These are phyloP conservation scores for Leptoteleia sp. DNA, from an alignment of 1,140 invertebrate species.

Conservation along the genomic window DNA sequence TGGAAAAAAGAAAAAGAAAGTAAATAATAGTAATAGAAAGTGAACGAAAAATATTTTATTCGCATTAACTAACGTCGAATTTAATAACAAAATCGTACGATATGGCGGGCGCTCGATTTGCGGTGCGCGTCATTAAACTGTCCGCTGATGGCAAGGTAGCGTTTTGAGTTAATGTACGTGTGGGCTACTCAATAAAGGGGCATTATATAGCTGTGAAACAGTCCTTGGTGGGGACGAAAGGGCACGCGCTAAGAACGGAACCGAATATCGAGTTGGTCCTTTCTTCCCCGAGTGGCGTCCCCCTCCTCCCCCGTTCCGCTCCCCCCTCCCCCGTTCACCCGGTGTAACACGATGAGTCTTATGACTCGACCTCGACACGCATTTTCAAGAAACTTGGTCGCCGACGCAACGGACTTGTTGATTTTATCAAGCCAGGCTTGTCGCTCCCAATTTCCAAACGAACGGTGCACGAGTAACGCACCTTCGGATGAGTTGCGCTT, in stretches of 20 bases:
- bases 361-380: slow-evolving; percentile 74
- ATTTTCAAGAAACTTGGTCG: slow-evolving; percentile 73
- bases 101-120: too few relatives aligned
- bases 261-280: slow-evolving; percentile 56
- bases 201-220: slow-evolving; percentile 11
- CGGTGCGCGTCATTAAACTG: too few relatives aligned
- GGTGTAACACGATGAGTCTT: slow-evolving; percentile 40
- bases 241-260: slow-evolving; percentile 64
- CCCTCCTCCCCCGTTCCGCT: slow-evolving; percentile 3
- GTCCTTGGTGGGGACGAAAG: slow-evolving; percentile 68
- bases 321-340: slow-evolving; percentile 8
- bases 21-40: too few relatives aligned
- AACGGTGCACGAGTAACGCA: slow-evolving; percentile 33
- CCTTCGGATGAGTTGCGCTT: slow-evolving; percentile 40
- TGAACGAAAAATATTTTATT: too few relatives aligned
- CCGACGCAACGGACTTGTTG: slow-evolving; percentile 67
- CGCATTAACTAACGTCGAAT: too few relatives aligned
- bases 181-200: slow-evolving; percentile 37
- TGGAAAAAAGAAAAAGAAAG: too few relatives aligned
- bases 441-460: slow-evolving; percentile 59
- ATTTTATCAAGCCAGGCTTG: slow-evolving; percentile 48
- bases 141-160: too few relatives aligned
- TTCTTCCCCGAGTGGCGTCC: slow-evolving; percentile 11
- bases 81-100: too few relatives aligned
- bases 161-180: too few relatives aligned